A percentile compares a stretch with the other conserved stretches of the same genome.
These are phyloP conservation scores for Patagioenas fasciata DNA, from an alignment of 2,113 vertebrate species.

Conservation along the genomic window DNA sequence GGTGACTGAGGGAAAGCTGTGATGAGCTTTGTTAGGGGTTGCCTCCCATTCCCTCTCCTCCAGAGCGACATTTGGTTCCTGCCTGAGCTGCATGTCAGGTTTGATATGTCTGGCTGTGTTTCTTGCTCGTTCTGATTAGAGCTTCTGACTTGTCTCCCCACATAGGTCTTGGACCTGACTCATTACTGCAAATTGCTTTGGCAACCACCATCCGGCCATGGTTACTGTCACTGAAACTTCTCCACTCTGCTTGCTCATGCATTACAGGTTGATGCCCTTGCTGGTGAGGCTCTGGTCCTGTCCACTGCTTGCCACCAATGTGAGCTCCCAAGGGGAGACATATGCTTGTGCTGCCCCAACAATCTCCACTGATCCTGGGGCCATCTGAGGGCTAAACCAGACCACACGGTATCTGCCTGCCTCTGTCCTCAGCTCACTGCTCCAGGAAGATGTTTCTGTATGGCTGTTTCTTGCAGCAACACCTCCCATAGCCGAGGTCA, in stretches of 20 bases:
- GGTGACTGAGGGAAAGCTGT: not conserved
- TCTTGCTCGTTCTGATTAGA: not conserved
- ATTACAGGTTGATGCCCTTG: not conserved
- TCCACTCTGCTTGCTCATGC: not conserved
- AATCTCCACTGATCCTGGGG: not conserved
- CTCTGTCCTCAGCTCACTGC: not conserved
- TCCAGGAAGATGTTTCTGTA: not conserved
- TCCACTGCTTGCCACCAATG: not conserved
- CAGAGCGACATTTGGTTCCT: not conserved
- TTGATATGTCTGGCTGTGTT: not conserved
- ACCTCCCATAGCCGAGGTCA: not conserved
- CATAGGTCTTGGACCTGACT: not conserved
- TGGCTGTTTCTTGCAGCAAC: not conserved
- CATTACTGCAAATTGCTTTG: not conserved
- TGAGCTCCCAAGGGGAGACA: not conserved
- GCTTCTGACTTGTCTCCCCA: not conserved
- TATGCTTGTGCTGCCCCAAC: not conserved
- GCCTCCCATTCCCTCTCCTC: rapidly evolving
- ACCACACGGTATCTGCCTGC: not conserved
- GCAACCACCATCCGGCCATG: not conserved
- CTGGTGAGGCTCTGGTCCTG: not conserved
- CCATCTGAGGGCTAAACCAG: not conserved
- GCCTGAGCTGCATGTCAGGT: rapidly evolving
- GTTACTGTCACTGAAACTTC: not conserved
- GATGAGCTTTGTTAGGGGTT: not conserved